phyloP scores from a whole-genome alignment of 2,797 vertebrate species.

The Dendrocincla fuliginosa region DNA sequence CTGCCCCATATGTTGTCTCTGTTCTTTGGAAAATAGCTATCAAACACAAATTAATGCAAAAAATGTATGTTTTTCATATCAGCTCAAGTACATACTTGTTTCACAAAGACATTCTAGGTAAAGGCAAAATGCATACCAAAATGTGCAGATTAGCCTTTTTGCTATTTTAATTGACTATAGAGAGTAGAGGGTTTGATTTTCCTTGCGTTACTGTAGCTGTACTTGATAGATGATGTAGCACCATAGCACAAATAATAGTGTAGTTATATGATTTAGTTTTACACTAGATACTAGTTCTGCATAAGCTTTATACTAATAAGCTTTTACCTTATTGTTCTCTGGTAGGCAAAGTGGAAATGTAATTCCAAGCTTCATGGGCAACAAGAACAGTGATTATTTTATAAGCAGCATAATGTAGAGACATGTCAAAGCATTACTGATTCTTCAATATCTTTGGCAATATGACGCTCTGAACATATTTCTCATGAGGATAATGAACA shows the following conservation, averaged over 20 bases:
- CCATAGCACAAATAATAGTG: not conserved
- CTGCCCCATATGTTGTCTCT: not conserved
- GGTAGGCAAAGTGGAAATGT: not conserved
- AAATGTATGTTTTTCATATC: not conserved
- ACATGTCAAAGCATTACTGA: constrained; percentile 32
- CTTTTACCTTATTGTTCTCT: not conserved
- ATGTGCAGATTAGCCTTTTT: not conserved
- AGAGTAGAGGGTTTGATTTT: not conserved
- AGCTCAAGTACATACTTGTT: not conserved
- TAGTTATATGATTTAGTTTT: not conserved
- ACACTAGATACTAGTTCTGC: not conserved
- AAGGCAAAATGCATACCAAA: not conserved
- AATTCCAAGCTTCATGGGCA: constrained; percentile 3
- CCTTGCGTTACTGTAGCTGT: not conserved
- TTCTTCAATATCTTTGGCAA: not conserved
- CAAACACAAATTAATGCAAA: not conserved
- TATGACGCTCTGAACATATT: not conserved
- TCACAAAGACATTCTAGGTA: not conserved
- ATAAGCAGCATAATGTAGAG: not conserved
- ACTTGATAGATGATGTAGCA: not conserved
- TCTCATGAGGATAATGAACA: constrained; percentile 29
- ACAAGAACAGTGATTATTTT: not conserved
- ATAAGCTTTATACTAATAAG: not conserved
- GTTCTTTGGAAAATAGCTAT: not conserved
- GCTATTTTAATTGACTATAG: not conserved